Evolutionary conservation across 2,888 invertebrate species (phyloP).

Genomic region (Seira sanloemensis): DNA sequence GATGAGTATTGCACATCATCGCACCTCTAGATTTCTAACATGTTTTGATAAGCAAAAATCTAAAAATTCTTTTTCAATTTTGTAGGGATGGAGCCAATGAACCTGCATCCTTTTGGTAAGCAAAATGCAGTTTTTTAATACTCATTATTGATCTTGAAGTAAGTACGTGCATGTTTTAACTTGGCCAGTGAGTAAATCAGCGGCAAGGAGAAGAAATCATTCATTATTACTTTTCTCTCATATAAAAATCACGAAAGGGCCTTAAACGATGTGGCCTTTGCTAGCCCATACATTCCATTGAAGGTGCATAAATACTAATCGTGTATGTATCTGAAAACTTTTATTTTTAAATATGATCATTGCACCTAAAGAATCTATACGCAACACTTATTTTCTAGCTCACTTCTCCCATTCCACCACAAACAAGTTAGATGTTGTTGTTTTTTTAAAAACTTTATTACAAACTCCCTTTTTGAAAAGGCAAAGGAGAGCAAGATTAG

Average conservation of each 20-base stretch:
- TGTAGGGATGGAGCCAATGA: conserved; percentile 64
- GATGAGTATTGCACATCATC: neutral
- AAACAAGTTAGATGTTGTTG: conserved; percentile 48
- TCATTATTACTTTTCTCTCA: conserved; percentile 23
- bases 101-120: conserved; percentile 64
- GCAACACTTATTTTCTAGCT: conserved; percentile 64
- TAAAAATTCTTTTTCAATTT: conserved; percentile 43
- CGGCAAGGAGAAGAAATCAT: neutral
- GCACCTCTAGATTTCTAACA: neutral
- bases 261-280: too few species aligned
- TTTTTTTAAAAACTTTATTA: neutral
- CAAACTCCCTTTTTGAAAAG: neutral
- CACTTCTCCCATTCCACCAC: conserved; percentile 37
- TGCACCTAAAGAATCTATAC: conserved; percentile 54
- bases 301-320: conserved; percentile 32
- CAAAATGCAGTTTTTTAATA: conserved; percentile 20
- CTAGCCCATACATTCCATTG: conserved; percentile 6
- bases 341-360: conserved; percentile 25
- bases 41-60: neutral
- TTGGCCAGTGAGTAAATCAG: conserved; percentile 3
- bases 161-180: conserved; percentile 8
- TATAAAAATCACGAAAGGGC: conserved; percentile 5
- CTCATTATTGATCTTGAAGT: conserved; percentile 18
- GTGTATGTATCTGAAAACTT: conserved; percentile 47
- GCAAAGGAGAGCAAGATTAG: conserved; percentile 5